phyloP scores from a whole-genome alignment of 2,888 invertebrate genomes.

The Hoplodrina blanda region DNA sequence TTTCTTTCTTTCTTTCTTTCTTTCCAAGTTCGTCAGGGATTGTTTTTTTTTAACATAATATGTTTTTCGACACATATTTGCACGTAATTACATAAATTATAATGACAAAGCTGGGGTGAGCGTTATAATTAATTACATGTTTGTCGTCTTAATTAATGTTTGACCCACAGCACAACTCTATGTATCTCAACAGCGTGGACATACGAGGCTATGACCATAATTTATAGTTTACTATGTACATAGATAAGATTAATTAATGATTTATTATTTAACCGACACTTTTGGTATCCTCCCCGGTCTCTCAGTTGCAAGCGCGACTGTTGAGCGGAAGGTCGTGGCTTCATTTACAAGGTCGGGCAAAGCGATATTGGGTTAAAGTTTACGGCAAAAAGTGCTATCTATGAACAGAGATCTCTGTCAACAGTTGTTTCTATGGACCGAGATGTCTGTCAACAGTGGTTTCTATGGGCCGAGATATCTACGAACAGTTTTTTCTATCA shows the following conservation, averaged over 20 bases:
- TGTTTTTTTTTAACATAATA: neutral
- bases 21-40: neutral
- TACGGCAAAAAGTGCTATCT: no score
- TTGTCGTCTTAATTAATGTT: constrained; percentile 35
- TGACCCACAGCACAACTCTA: constrained; percentile 4
- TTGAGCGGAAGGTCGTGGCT: no score
- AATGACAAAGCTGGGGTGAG: neutral
- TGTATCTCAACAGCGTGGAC: neutral
- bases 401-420: no score
- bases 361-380: no score
- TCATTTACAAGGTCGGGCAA: no score
- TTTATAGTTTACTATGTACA: neutral
- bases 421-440: no score
- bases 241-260: neutral
- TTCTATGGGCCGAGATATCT: no score
- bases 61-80: neutral
- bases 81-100: neutral
- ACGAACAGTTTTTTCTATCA: no score
- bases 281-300: no score
- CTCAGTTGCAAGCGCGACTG: no score
- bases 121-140: constrained; percentile 29
- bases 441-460: no score
- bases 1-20: no score
- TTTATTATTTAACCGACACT: neutral
- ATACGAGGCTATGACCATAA: neutral